Evolutionary conservation across 2,888 invertebrate species (phyloP), one percentile per base, ranked within the genome.

Genomic region (Eubasilissa splendida): DNA sequence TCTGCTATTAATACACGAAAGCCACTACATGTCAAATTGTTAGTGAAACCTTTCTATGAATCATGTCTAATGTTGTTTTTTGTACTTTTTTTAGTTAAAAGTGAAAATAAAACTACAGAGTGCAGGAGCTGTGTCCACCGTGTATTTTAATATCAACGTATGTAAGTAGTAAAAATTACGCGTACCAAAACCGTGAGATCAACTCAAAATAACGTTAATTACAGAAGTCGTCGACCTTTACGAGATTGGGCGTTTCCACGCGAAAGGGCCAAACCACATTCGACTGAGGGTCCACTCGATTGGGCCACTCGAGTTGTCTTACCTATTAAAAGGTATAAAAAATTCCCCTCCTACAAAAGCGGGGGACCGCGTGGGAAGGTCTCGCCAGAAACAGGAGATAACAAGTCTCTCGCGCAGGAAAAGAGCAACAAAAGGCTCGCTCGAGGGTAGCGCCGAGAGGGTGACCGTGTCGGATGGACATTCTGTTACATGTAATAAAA

Each of bases 301-400:
- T 80, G 73, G 65, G 31, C 68, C 77, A 74, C 80, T 80, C 56
- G 68, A 79, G 74, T 77, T 77, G 80, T 77, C 77, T 77, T 80
- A 79, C 79, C 79, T 79, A 77, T 80, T 80, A 73, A 80, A 80
- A 80, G 77, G 52, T 73, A 79, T 56, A 79, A 59, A 65, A 73
- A 33, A 31, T 33, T 54, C 14, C 66, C 22, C 42, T 42, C 42
- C 42, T 74, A 66, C 33, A 68, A 80, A 77, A 74, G 77, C 80
- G 58, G 71, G 63, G 54, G 68, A 59, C 59, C 77, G 76, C 22
- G 73, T 59, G 74, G 66, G 75, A 68, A 74, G 60, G 68, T 33
- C 58, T 54, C 63, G n/a, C 53, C 71, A 11, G 50, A 14, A 56
- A 54, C 76, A 56, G 50, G 54, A 68, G 80, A 79, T 79, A 76